Percentiles rank a stretch among this genome's conserved stretches.
Evolutionary conservation across 2,113 vertebrate genomes (phyloP).

Genomic region (Alces alces): DNA sequence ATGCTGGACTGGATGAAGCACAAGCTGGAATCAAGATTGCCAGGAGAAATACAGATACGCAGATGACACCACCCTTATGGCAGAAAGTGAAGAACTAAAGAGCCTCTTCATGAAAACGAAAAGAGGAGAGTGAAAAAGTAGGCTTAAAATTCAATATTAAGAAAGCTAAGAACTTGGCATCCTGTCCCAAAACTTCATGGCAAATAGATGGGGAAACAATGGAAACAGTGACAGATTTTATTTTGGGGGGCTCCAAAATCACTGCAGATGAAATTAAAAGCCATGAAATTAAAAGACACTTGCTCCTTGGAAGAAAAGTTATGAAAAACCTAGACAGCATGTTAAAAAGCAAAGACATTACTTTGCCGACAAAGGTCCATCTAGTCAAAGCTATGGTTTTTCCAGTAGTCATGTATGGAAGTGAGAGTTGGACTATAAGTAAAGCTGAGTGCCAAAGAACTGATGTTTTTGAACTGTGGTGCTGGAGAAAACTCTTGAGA

Average conservation of each 20-base stretch:
- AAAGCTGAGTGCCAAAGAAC: background rate
- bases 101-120: background rate
- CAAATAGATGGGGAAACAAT: background rate
- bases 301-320: background rate
- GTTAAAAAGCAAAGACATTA: background rate
- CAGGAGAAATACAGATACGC: fast-evolving
- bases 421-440: background rate
- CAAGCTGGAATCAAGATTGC: background rate
- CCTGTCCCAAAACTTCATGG: background rate
- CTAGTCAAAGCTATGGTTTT: background rate
- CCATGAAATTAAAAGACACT: background rate
- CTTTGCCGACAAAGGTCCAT: background rate
- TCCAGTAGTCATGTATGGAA: background rate
- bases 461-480: background rate
- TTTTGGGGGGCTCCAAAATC: background rate
- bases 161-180: background rate
- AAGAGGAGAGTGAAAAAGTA: background rate
- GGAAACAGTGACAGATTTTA: background rate
- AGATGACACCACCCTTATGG: background rate
- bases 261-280: background rate
- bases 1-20: background rate
- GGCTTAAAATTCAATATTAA: background rate
- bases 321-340: background rate
- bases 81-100: background rate
- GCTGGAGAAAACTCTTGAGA: background rate